Evolutionary conservation across 1,140 invertebrate species (phyloP).

Genomic region (Drosophila bocqueti): DNA sequence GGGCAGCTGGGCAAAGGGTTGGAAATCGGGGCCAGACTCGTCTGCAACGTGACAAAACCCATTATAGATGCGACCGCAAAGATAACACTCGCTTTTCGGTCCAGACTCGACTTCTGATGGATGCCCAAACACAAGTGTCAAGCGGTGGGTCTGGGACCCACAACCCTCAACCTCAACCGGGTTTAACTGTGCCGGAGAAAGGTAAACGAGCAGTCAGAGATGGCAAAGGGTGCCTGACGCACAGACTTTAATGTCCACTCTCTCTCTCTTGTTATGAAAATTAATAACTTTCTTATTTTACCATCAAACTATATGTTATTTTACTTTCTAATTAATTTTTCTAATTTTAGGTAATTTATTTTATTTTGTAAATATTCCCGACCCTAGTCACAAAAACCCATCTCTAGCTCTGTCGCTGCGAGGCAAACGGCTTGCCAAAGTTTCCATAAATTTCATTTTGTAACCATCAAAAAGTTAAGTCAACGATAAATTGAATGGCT

Average conservation of each 20-base stretch:
- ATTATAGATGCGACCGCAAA: conserved; percentile 82
- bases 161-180: neutral
- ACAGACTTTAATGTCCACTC: neutral
- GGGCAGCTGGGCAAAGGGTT: neutral
- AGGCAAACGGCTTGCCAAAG: conserved; percentile 10
- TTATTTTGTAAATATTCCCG: neutral
- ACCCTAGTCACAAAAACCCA: no score
- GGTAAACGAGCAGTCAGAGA: conserved; percentile 6
- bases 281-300: neutral
- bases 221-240: neutral
- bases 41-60: conserved; percentile 82
- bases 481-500: conserved; percentile 81
- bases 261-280: neutral
- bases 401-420: neutral
- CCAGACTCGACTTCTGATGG: conserved; percentile 51
- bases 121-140: conserved; percentile 45
- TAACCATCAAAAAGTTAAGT: conserved; percentile 81
- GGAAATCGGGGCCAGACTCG: conserved; percentile 52
- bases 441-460: conserved; percentile 80
- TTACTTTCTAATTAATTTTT: neutral
- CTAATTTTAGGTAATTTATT: no score
- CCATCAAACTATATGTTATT: neutral
- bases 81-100: conserved; percentile 68
- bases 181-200: neutral
- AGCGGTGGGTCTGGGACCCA: neutral